These are phyloP conservation scores for Pseudobourletiella spinata DNA, from an alignment of 1,140 invertebrate genomes.

Conservation along the genomic window DNA sequence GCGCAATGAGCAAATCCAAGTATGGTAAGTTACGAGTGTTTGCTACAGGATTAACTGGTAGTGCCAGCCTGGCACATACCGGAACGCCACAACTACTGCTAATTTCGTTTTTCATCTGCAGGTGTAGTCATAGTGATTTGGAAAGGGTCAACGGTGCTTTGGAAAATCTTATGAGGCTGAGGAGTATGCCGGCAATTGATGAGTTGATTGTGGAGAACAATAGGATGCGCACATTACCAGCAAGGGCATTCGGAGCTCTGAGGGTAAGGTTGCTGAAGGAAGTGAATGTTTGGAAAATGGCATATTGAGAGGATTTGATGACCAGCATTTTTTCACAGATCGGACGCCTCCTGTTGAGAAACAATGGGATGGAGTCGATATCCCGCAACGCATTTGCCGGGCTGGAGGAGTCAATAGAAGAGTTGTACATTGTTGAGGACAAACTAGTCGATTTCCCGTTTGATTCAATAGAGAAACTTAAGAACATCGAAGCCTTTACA, in stretches of 20 bases:
- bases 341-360: constrained; percentile 61
- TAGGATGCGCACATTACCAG: constrained; percentile 66
- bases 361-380: constrained; percentile 70
- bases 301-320: not conserved
- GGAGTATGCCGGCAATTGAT: constrained; percentile 51
- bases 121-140: constrained; percentile 78
- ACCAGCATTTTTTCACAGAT: constrained; percentile 22
- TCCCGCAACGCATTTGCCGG: constrained; percentile 65
- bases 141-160: constrained; percentile 62
- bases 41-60: not conserved
- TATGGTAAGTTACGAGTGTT: too few species aligned
- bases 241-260: constrained; percentile 61
- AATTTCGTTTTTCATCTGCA: constrained; percentile 40
- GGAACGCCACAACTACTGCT: not conserved
- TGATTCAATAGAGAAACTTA: constrained; percentile 63
- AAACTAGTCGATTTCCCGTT: constrained; percentile 64
- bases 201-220: constrained; percentile 79
- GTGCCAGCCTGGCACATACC: not conserved
- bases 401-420: constrained; percentile 63
- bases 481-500: constrained; percentile 68
- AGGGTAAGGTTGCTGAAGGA: constrained; percentile 44
- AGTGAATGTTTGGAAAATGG: too few species aligned
- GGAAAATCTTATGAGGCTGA: constrained; percentile 51
- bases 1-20: constrained; percentile 55
- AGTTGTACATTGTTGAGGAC: constrained; percentile 74